Percentiles rank a stretch among this genome's conserved stretches.
Evolutionary conservation across 2,113 vertebrate species (phyloP).

Genomic region (Hydrolagus affinis): DNA sequence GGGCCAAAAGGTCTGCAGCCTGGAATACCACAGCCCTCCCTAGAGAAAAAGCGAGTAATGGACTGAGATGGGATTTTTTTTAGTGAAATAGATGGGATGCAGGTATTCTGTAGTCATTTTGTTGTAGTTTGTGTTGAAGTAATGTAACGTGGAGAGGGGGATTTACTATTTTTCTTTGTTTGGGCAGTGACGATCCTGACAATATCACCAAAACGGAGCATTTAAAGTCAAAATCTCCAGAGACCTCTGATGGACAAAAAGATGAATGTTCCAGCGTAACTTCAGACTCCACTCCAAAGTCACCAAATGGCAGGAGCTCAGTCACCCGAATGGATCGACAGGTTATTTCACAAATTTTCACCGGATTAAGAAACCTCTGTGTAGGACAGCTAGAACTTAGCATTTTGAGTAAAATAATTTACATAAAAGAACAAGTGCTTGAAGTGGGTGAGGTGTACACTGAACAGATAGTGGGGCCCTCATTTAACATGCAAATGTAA

Average conservation of each 20-base stretch:
- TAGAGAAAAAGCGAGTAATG: too few relatives aligned
- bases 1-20: too few relatives aligned
- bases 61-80: too few relatives aligned
- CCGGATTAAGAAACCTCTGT: not conserved
- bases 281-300: slow-evolving; percentile 54
- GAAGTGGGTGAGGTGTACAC: too few relatives aligned
- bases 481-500: too few relatives aligned
- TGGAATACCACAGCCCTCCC: too few relatives aligned
- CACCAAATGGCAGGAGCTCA: slow-evolving; percentile 52
- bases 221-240: slow-evolving; percentile 57
- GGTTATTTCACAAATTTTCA: slow-evolving; percentile 50
- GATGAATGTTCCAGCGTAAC: slow-evolving; percentile 57
- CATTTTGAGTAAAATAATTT: too few relatives aligned
- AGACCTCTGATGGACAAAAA: slow-evolving; percentile 62
- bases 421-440: too few relatives aligned
- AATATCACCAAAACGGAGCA: slow-evolving; percentile 67
- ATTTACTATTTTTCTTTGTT: not conserved
- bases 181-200: slow-evolving; percentile 36
- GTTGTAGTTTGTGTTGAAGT: not conserved
- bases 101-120: too few relatives aligned
- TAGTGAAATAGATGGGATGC: too few relatives aligned
- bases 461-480: too few relatives aligned
- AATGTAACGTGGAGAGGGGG: not conserved
- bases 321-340: slow-evolving; percentile 73
- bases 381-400: not conserved